A percentile compares a stretch with the other conserved stretches of the same genome.
These are phyloP conservation scores for Pentalonia nigronervosa DNA, from an alignment of 1,140 invertebrate species.

Conservation along the genomic window DNA sequence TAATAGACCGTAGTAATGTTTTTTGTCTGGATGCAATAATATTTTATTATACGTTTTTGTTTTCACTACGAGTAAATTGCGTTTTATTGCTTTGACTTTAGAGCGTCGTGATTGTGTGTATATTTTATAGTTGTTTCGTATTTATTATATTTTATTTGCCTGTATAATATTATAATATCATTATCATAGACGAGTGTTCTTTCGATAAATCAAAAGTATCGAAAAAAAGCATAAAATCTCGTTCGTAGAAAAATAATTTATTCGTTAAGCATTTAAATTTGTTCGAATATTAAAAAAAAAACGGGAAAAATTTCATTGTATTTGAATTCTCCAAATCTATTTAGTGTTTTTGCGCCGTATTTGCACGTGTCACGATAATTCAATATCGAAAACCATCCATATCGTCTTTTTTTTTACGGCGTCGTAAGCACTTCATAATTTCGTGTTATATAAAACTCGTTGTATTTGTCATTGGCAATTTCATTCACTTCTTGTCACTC, in stretches of 20 bases:
- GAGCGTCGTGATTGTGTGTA: background rate
- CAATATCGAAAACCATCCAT: background rate
- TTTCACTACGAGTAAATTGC: slow-evolving; percentile 1
- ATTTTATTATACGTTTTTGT: slow-evolving; percentile 5
- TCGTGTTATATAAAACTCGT: too few species aligned
- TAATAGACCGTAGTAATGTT: slow-evolving; percentile 8
- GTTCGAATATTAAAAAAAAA: background rate
- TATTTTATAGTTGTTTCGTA: background rate
- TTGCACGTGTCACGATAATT: background rate
- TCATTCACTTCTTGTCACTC: too few species aligned
- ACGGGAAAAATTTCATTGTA: background rate
- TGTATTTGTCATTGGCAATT: too few species aligned
- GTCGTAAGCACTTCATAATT: background rate
- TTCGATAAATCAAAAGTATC: background rate
- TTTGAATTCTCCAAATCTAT: background rate
- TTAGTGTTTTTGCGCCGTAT: background rate
- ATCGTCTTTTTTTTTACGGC: background rate
- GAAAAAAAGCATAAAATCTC: background rate
- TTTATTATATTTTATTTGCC: background rate
- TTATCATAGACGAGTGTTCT: background rate
- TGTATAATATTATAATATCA: background rate
- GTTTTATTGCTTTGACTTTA: background rate
- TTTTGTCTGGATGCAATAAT: slow-evolving; percentile 17
- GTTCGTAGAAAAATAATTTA: background rate
- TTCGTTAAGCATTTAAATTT: background rate